These are phyloP conservation scores for Kudoa iwatai DNA, from an alignment of 30 jellyfish, hydroid and myxozoan genomes.

Conservation along the genomic window DNA sequence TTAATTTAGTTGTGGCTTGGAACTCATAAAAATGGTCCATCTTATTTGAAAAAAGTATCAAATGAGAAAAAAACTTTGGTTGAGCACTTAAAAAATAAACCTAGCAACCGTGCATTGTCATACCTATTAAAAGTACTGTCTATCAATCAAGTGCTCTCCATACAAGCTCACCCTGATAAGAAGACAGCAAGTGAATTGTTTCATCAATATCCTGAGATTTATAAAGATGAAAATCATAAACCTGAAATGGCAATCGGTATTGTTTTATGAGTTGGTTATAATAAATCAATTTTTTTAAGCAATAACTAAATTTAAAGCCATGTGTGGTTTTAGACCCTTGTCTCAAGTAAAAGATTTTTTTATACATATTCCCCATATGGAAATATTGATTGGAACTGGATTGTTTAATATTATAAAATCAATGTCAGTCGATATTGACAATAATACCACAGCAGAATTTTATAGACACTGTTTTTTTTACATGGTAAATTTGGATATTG, in stretches of 20 bases:
- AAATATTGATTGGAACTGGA: conserved; percentile 60
- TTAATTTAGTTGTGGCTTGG: too few species aligned
- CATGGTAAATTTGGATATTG: too few species aligned
- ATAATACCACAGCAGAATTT: too few species aligned
- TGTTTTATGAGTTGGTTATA: not conserved
- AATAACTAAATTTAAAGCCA: conserved; percentile 57
- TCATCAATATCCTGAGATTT: conserved; percentile 17
- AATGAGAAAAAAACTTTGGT: too few species aligned
- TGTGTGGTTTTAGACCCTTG: conserved; percentile 90
- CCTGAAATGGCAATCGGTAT: conserved; percentile 94
- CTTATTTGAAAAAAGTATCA: too few species aligned
- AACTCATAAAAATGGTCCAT: too few species aligned
- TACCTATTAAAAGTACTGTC: conserved; percentile 60
- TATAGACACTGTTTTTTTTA: too few species aligned
- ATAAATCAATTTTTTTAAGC: conserved; percentile 10
- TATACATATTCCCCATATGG: conserved; percentile 60
- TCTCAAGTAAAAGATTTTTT: conserved; percentile 32
- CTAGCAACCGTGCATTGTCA: too few species aligned
- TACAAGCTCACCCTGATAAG: conserved; percentile 87
- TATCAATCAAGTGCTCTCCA: conserved; percentile 36
- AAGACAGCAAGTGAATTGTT: conserved; percentile 25
- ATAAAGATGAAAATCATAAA: conserved; percentile 71
- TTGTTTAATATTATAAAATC: too few species aligned
- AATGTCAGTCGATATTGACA: too few species aligned
- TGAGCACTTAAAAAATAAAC: too few species aligned